Percentiles rank a stretch among this genome's conserved stretches.
These are phyloP conservation scores for Jordanella pulchra DNA, from an alignment of 2,797 vertebrate species.

Conservation along the genomic window DNA sequence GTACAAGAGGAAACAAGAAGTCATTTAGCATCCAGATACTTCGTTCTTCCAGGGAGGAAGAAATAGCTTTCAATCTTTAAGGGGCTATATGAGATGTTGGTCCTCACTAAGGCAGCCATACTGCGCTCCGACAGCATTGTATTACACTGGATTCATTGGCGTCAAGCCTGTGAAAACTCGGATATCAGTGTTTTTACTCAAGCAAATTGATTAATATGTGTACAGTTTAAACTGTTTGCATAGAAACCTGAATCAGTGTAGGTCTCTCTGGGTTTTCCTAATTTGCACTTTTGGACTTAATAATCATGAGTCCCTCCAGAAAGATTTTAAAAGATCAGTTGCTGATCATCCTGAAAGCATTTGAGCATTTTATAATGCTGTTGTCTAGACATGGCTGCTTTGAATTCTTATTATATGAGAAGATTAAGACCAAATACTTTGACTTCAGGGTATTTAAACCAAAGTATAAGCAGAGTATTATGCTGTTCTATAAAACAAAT, in stretches of 20 bases:
- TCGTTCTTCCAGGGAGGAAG: conserved; percentile 29
- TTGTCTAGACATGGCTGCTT: neutral
- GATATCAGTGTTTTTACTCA: neutral
- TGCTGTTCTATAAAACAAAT: neutral
- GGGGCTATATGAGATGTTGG: conserved; percentile 30
- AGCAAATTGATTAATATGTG: conserved; percentile 7
- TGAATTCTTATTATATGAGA: neutral
- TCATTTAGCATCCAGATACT: conserved; percentile 40
- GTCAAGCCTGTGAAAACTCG: neutral
- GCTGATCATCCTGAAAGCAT: neutral
- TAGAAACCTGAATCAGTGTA: conserved; percentile 17
- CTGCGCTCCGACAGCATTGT: conserved; percentile 16
- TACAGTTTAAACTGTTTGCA: conserved; percentile 6
- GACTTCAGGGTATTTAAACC: neutral
- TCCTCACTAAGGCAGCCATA: conserved; percentile 15
- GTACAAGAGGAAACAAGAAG: conserved; percentile 46
- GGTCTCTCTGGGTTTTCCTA: neutral
- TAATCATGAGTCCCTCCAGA: neutral
- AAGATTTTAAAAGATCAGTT: neutral
- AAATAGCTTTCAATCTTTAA: conserved; percentile 24
- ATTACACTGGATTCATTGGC: conserved; percentile 20
- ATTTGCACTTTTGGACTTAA: neutral
- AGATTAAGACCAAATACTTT: neutral
- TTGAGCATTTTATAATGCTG: neutral
- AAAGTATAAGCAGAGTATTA: neutral